These are phyloP conservation scores for Aselliscus stoliczkanus DNA, from an alignment of 2,797 vertebrate genomes.

Conservation along the genomic window DNA sequence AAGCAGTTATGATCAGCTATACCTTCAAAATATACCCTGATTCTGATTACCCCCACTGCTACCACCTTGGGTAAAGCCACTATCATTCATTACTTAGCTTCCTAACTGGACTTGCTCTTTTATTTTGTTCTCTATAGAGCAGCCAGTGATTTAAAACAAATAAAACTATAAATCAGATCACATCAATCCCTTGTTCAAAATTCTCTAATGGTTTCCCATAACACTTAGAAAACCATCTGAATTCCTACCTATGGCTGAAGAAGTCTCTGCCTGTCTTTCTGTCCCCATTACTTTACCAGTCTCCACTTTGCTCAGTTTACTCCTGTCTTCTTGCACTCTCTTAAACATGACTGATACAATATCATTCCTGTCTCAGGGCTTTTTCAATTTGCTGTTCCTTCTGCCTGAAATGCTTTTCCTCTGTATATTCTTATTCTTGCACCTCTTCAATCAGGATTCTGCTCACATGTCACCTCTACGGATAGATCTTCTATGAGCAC, in stretches of 20 bases:
- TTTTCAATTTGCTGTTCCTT: neutral
- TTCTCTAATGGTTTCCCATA: neutral
- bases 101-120: neutral
- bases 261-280: neutral
- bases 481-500: neutral
- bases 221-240: neutral
- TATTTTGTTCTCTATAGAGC: neutral
- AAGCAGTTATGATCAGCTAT: neutral
- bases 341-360: neutral
- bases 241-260: neutral
- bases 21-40: neutral
- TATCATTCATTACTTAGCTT: neutral
- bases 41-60: neutral
- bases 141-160: neutral
- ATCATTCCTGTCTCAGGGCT: neutral
- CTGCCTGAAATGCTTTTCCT: neutral
- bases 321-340: neutral
- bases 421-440: neutral
- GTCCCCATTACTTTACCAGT: neutral
- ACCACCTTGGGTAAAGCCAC: neutral
- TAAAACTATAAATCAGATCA: neutral
- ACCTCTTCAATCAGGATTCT: neutral
- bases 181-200: neutral
- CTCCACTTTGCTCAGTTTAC: neutral
- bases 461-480: neutral